A percentile compares a stretch with the other conserved stretches of the same genome.
Conservation (phyloP, 2,113 vertebrate genomes). For the Macquaria ambigua region DNA sequence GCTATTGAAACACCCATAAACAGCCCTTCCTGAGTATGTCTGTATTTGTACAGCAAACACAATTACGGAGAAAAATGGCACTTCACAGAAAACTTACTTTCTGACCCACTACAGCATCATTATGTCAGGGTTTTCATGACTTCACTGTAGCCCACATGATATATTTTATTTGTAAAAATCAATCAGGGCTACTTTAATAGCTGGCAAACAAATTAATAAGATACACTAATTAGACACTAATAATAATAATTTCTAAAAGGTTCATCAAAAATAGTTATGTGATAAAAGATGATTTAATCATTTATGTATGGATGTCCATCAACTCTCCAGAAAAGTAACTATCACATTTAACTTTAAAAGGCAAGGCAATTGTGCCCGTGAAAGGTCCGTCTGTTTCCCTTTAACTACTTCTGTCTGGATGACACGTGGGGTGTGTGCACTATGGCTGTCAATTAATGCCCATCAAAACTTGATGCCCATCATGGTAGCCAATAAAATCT, state of each 20-base stretch:
- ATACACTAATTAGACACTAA: neutral
- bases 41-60: conserved; percentile 57
- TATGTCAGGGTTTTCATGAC: neutral
- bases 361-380: too few species aligned
- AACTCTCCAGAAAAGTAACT: too few species aligned
- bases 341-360: too few species aligned
- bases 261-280: neutral
- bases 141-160: neutral
- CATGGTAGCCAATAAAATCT: too few species aligned
- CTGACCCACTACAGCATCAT: neutral
- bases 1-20: conserved; percentile 39
- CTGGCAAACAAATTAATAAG: too few species aligned
- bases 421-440: too few species aligned
- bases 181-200: neutral
- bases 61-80: conserved; percentile 10
- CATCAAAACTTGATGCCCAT: too few species aligned
- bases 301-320: neutral
- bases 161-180: neutral
- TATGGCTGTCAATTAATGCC: too few species aligned
- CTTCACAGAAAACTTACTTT: conserved; percentile 18
- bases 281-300: neutral
- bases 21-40: conserved; percentile 34
- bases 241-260: neutral
- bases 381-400: too few species aligned
- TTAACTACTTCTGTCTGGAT: too few species aligned